phyloP scores from a whole-genome alignment of 2,888 invertebrate genomes.

The Neria commutata region DNA sequence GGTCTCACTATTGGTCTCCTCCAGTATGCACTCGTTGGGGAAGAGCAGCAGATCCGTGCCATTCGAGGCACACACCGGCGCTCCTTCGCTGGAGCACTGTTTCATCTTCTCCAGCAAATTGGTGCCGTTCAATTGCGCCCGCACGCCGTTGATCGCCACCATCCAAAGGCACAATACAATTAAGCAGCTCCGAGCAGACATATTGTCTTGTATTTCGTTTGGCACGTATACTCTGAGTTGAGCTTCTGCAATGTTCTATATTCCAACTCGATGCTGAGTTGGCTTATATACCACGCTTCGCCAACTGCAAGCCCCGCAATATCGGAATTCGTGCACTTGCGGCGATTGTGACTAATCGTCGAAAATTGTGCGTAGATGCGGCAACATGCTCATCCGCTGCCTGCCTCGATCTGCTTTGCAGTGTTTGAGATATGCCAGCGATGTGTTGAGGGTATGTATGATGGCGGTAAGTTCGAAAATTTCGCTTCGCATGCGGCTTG shows the following conservation, averaged over 20 bases:
- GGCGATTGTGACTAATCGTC: not conserved
- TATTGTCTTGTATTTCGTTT: too few relatives aligned
- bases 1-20: conserved; percentile 41
- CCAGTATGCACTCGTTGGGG: conserved; percentile 44
- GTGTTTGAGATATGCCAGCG: too few relatives aligned
- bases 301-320: too few relatives aligned
- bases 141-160: not conserved
- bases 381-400: too few relatives aligned
- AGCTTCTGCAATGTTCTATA: not conserved
- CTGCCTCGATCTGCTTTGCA: too few relatives aligned
- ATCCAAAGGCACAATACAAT: conserved; percentile 5
- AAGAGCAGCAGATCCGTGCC: conserved; percentile 41
- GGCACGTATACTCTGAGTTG: too few relatives aligned
- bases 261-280: too few relatives aligned
- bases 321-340: too few relatives aligned
- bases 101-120: conserved; percentile 14
- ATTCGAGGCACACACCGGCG: conserved; percentile 41
- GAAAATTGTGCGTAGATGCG: not conserved
- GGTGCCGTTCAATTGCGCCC: not conserved
- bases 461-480: not conserved
- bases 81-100: conserved; percentile 40
- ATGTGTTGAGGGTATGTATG: too few relatives aligned
- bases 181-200: not conserved
- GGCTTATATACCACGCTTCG: too few relatives aligned
- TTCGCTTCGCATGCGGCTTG: not conserved